A percentile compares a stretch with the other conserved stretches of the same genome.
phyloP scores from a whole-genome alignment of 2,888 invertebrate genomes.

The Athalia rosae region DNA sequence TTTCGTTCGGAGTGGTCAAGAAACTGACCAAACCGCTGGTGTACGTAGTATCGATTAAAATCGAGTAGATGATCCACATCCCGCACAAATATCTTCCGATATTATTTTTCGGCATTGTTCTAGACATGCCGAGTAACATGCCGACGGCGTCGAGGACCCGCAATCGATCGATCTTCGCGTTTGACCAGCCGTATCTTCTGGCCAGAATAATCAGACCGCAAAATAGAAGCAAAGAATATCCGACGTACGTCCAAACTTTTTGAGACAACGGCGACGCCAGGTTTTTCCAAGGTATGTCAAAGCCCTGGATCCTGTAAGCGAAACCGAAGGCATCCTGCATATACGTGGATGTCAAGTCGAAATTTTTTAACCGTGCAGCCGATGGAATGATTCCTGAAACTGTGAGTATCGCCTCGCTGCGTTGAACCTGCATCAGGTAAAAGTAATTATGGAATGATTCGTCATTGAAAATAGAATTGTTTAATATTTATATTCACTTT shows the following conservation, averaged over 20 bases:
- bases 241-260: conserved; percentile 1
- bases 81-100: conserved; percentile 19
- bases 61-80: conserved; percentile 19
- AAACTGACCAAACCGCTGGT: conserved; percentile 41
- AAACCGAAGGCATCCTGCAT: conserved; percentile 25
- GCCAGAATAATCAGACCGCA: background rate
- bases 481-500: no score
- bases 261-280: background rate
- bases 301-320: background rate
- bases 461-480: no score
- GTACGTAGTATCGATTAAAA: background rate
- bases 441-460: background rate
- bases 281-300: conserved; percentile 16
- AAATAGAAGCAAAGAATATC: background rate
- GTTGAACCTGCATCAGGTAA: background rate
- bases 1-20: conserved; percentile 26
- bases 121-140: conserved; percentile 2
- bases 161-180: background rate
- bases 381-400: conserved; percentile 6
- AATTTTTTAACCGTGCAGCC: background rate
- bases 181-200: background rate
- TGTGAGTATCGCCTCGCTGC: conserved; percentile 1
- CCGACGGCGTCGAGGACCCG: conserved; percentile 4
- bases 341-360: conserved; percentile 8
- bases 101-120: background rate